Conservation (phyloP, 2,797 vertebrate species). For the Cryptoprocta ferox region DNA sequence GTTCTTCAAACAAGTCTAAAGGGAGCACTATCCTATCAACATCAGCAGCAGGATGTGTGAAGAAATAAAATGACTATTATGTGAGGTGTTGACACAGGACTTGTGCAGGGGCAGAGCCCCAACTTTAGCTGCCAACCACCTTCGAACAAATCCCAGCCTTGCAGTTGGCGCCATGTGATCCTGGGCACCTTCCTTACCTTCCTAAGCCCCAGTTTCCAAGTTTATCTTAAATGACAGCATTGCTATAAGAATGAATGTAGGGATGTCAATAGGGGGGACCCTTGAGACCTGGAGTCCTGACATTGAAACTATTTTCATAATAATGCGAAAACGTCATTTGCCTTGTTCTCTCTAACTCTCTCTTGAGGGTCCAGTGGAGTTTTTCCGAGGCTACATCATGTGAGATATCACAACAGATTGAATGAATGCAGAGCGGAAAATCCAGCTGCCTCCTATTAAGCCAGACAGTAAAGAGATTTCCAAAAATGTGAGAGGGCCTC, state of each 20-base stretch:
- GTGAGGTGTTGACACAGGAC: background rate
- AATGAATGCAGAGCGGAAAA: background rate
- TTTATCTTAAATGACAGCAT: background rate
- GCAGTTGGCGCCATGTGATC: background rate
- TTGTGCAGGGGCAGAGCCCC: background rate
- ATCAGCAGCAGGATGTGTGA: background rate
- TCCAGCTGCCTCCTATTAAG: constrained; percentile 52
- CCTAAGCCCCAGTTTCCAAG: background rate
- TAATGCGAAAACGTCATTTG: background rate
- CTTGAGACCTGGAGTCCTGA: background rate
- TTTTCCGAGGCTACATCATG: background rate
- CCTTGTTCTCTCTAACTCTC: background rate
- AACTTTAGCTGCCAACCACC: background rate
- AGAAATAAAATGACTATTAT: background rate
- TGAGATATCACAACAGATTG: background rate
- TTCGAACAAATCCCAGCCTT: background rate
- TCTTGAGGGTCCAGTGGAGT: background rate
- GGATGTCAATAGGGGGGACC: background rate
- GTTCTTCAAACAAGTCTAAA: constrained; percentile 25
- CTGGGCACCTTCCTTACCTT: background rate
- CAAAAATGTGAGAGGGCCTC: background rate
- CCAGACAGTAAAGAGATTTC: background rate
- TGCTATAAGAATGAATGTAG: background rate
- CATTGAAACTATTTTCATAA: background rate
- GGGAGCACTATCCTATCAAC: constrained; percentile 24